phyloP scores from a whole-genome alignment of 2,797 vertebrate species.

The Schizothorax lantsangensis region DNA sequence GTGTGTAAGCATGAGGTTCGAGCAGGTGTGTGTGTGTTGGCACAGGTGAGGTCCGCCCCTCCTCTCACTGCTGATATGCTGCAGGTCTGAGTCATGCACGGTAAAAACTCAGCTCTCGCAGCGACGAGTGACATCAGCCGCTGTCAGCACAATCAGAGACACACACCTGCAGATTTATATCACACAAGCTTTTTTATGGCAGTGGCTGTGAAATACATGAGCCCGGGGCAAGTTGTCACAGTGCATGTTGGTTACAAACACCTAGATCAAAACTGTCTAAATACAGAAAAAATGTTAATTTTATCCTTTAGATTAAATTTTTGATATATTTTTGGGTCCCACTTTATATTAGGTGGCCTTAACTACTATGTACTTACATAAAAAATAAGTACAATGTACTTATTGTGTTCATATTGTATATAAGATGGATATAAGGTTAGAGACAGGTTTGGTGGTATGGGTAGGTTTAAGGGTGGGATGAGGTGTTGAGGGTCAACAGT shows the following conservation, averaged over 20 bases:
- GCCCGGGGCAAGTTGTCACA: not conserved
- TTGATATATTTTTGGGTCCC: not conserved
- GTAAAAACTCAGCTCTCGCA: constrained; percentile 20
- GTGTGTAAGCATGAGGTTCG: constrained; percentile 37
- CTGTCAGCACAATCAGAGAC: not conserved
- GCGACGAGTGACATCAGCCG: constrained; percentile 21
- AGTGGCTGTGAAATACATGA: not conserved
- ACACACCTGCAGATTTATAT: constrained; percentile 8
- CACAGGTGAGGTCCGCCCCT: constrained; percentile 51
- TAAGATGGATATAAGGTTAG: too few species aligned
- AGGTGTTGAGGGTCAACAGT: too few species aligned
- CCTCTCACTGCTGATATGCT: constrained; percentile 45
- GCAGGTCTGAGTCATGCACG: constrained; percentile 51
- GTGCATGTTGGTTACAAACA: not conserved
- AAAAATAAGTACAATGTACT: too few species aligned
- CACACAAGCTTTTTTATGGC: not conserved
- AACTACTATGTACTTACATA: too few species aligned
- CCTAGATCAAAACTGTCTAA: not conserved
- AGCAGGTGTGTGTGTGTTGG: constrained; percentile 41
- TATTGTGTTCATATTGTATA: too few species aligned
- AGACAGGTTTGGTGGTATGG: too few species aligned
- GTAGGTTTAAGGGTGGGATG: not conserved
- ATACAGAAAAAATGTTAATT: not conserved
- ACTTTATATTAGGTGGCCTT: too few species aligned
- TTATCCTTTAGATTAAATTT: not conserved